Evolutionary conservation across 2,113 vertebrate species (phyloP), one percentile per base, ranked within the genome.

Genomic region (Ailuropoda melanoleuca): DNA sequence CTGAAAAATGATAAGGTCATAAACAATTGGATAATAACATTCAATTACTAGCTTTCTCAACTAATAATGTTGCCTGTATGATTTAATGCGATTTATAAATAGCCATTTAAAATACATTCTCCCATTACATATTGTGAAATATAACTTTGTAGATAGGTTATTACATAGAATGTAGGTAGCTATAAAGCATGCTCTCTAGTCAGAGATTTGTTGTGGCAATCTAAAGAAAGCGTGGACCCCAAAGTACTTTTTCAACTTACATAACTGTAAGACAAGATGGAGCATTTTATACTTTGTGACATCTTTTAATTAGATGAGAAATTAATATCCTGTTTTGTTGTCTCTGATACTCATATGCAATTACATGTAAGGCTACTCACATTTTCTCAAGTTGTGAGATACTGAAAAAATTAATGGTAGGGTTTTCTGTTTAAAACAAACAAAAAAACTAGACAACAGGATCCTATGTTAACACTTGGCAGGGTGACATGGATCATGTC

Each of bases 51-150:
- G 37, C 18, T 84, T 95, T 90, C n/a, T 96, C 50, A 94, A 92
- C 46, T 72, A 96, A 93, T 91, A 94, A 94, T 82, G 96, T 66
- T 90, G 56, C 50, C 50, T 56, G 13, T 70, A 88, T 95, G 75
- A 94, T 87, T 93, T 95, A 93, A 74, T 19, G 3, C 46, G 64
- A 78, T 87, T 81, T 97, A 94, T 74, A 82, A 97, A 77, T 58
- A 96, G 21, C 56, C 80, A 93, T 15, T 97, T 95, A 96, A 95
- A 93, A 95, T 95, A 78, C 7, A 84, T 75, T 93, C 55, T 86
- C 21, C 55, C 10, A 43, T 89, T 78, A 48, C 31, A 53, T 62
- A 85, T 0, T 78, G 48, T 87, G 37, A 97, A 94, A 78, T 91
- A 94, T 29, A 56, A 90, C 19, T 95, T 75, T 84, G 23, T 81